phyloP scores from a whole-genome alignment of 2,113 vertebrate genomes.

The Erythrocebus patas region DNA sequence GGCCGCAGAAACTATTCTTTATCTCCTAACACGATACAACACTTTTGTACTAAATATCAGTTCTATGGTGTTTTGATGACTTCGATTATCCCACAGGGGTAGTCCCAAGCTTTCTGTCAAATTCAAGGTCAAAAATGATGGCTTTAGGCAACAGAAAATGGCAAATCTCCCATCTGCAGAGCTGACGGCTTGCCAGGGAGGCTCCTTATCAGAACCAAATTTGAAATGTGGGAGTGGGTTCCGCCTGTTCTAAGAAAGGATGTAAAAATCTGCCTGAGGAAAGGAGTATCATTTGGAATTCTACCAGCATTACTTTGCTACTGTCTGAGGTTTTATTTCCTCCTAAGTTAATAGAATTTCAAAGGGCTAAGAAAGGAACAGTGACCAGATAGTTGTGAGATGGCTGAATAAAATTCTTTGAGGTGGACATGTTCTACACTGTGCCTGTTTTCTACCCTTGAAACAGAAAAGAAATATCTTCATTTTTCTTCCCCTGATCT shows the following conservation, averaged over 20 bases:
- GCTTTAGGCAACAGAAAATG: fast-evolving
- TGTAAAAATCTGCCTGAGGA: fast-evolving
- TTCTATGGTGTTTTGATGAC: neutral
- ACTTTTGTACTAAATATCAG: neutral
- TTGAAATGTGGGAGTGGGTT: fast-evolving
- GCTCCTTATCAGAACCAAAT: neutral
- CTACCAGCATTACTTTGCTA: fast-evolving
- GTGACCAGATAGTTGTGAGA: fast-evolving
- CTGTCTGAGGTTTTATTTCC: fast-evolving
- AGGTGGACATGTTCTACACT: fast-evolving
- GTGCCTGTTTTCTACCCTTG: neutral
- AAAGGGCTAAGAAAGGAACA: fast-evolving
- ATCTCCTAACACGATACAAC: neutral
- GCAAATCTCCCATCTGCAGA: neutral
- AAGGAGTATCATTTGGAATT: fast-evolving
- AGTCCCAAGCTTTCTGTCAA: fast-evolving
- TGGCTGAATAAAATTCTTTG: fast-evolving
- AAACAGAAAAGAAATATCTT: neutral
- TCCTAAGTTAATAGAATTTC: fast-evolving
- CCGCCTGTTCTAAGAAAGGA: fast-evolving
- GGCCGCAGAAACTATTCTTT: neutral
- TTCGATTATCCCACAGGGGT: neutral
- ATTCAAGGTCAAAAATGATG: fast-evolving
- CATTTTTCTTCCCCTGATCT: neutral
- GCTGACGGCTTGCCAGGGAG: too few species aligned